Evolutionary conservation across 2,113 vertebrate genomes (phyloP).

Genomic region (Calidris pugnax): DNA sequence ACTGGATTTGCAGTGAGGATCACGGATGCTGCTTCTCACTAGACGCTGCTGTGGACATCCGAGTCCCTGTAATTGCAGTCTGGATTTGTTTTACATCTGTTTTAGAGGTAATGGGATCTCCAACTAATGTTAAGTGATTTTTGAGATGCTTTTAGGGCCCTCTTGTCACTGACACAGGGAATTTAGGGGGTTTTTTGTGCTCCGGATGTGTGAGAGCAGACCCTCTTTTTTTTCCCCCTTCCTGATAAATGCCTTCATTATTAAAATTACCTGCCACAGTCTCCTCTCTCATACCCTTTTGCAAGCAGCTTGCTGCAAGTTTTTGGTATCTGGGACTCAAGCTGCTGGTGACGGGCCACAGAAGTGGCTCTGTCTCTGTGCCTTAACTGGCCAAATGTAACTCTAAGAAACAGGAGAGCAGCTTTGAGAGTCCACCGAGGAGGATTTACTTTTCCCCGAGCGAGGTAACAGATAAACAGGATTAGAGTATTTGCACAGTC

Average conservation of each 20-base stretch:
- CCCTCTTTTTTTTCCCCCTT: neutral
- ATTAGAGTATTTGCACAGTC: constrained; percentile 48
- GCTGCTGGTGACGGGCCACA: neutral
- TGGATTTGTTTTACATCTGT: neutral
- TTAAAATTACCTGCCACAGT: neutral
- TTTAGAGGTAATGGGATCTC: neutral
- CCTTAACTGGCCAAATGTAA: neutral
- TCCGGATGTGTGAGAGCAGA: neutral
- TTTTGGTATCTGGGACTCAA: neutral
- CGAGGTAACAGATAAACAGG: constrained; percentile 39
- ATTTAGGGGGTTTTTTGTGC: neutral
- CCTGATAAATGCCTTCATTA: too few relatives aligned
- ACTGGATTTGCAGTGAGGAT: constrained; percentile 26
- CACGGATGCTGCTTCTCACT: constrained; percentile 7
- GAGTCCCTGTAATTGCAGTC: neutral
- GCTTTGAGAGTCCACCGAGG: neutral
- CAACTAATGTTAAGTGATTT: neutral
- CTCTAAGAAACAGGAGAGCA: neutral
- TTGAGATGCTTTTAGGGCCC: neutral
- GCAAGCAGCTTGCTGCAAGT: neutral
- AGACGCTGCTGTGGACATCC: neutral
- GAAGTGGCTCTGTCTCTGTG: neutral
- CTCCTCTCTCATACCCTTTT: neutral
- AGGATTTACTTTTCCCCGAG: neutral
- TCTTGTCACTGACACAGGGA: neutral